These are phyloP conservation scores for Sitobion miscanthi DNA, from an alignment of 1,140 invertebrate genomes.

Conservation along the genomic window DNA sequence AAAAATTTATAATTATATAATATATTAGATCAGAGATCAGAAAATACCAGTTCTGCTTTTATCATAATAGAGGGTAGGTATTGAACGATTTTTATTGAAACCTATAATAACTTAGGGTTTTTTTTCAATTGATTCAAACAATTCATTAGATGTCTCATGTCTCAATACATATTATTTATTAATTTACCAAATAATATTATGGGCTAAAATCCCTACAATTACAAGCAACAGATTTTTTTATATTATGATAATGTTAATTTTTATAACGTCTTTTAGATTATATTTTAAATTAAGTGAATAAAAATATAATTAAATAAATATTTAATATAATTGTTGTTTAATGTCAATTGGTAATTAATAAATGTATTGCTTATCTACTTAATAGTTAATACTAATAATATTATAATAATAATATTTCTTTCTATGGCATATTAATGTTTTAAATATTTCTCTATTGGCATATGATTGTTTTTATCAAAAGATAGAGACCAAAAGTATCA, in stretches of 20 bases:
- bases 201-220: background rate
- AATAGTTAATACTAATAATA: background rate
- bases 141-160: background rate
- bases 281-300: background rate
- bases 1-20: background rate
- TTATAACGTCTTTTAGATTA: background rate
- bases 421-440: background rate
- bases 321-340: background rate
- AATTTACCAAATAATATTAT: background rate
- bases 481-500: background rate
- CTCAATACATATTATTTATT: background rate
- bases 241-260: background rate
- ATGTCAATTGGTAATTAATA: background rate
- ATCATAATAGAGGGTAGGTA: too few species aligned
- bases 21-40: background rate
- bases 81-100: too few species aligned
- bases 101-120: background rate
- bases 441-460: background rate
- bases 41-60: too few species aligned
- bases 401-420: background rate
- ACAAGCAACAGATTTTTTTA: background rate
- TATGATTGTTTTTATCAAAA: background rate
- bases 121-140: background rate
- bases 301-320: background rate
- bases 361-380: background rate